Percentiles rank a stretch among this genome's conserved stretches.
Evolutionary conservation across 2,888 invertebrate species (phyloP).

Genomic region (Hedya salicella): DNA sequence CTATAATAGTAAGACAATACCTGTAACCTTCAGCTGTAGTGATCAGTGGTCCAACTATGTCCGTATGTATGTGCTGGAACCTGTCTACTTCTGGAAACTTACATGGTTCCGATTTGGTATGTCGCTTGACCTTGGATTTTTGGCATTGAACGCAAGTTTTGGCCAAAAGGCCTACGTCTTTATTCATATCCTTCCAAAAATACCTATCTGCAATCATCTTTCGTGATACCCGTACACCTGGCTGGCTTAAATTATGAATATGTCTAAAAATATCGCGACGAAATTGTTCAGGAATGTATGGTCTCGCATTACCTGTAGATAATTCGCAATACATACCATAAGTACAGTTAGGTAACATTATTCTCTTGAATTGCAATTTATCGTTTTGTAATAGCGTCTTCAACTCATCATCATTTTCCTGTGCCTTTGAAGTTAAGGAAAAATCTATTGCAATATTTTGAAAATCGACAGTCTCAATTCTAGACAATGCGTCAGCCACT

Average conservation of each 20-base stretch:
- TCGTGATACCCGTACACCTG: too few relatives aligned
- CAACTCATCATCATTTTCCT: not conserved
- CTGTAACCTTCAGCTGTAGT: too few relatives aligned
- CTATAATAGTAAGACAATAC: too few relatives aligned
- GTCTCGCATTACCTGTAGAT: not conserved
- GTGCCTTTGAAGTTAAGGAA: not conserved
- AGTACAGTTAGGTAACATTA: not conserved
- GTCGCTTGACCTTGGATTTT: too few relatives aligned
- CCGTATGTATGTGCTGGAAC: conserved; percentile 37
- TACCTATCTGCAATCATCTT: too few relatives aligned
- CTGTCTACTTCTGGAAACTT: too few relatives aligned
- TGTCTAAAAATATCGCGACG: not conserved
- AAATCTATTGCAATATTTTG: conserved; percentile 2
- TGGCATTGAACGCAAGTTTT: too few relatives aligned
- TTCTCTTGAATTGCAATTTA: not conserved
- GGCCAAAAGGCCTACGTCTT: too few relatives aligned
- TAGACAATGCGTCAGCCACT: not conserved
- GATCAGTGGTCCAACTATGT: not conserved
- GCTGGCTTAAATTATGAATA: too few relatives aligned
- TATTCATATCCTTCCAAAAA: too few relatives aligned
- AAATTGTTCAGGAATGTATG: conserved; percentile 26
- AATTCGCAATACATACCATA: not conserved
- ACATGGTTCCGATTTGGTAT: too few relatives aligned
- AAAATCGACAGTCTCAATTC: too few relatives aligned
- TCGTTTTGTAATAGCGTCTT: not conserved